These are phyloP conservation scores for Austrolebias charrua DNA, from an alignment of 2,797 vertebrate species.

Conservation along the genomic window DNA sequence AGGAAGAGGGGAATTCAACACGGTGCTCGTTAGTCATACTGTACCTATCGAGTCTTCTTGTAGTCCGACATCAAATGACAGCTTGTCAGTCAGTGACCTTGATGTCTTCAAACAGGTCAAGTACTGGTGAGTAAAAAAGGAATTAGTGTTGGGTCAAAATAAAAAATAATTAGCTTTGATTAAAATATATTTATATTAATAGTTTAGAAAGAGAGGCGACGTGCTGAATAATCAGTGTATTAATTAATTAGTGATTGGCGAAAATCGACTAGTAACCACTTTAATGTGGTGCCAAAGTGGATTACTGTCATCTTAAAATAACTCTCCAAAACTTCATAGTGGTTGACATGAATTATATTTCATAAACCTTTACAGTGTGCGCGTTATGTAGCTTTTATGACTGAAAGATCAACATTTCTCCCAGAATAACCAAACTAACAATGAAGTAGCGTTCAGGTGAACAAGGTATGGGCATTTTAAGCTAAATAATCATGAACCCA, in stretches of 20 bases:
- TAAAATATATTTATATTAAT: background rate
- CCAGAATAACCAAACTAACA: too few relatives aligned
- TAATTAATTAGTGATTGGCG: slow-evolving; percentile 12
- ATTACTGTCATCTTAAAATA: too few relatives aligned
- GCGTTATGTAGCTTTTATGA: too few relatives aligned
- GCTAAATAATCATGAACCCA: too few relatives aligned
- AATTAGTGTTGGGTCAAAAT: slow-evolving; percentile 9
- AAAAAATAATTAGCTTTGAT: slow-evolving; percentile 12
- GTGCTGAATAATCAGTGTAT: slow-evolving; percentile 1
- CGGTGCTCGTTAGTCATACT: slow-evolving; percentile 14
- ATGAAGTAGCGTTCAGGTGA: too few relatives aligned
- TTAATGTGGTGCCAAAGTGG: background rate
- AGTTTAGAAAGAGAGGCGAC: background rate
- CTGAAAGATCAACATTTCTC: too few relatives aligned
- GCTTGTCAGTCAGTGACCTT: slow-evolving; percentile 96
- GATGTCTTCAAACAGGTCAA: slow-evolving; percentile 97
- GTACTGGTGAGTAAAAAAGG: slow-evolving; percentile 81
- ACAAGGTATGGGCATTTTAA: too few relatives aligned
- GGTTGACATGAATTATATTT: too few relatives aligned
- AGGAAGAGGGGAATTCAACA: background rate
- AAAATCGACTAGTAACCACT: background rate
- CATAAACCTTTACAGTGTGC: too few relatives aligned
- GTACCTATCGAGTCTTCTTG: slow-evolving; percentile 92
- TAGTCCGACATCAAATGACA: slow-evolving; percentile 98
- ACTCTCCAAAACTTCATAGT: too few relatives aligned